phyloP scores from a whole-genome alignment of 2,113 vertebrate species.

The Crotalus viridis region DNA sequence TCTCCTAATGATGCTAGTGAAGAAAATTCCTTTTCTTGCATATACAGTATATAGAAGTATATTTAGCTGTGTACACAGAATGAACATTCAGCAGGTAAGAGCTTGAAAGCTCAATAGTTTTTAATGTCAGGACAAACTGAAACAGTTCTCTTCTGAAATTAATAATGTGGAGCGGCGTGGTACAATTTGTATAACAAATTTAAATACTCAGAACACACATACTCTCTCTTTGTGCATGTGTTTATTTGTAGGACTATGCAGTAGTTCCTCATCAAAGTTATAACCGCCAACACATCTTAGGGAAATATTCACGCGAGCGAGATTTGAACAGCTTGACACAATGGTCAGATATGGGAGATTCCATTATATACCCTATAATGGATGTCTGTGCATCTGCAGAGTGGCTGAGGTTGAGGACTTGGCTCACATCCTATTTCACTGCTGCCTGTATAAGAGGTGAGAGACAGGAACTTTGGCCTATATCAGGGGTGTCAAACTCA shows the following conservation, averaged over 20 bases:
- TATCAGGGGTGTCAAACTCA: too few species aligned
- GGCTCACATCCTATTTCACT: too few species aligned
- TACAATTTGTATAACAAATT: background rate
- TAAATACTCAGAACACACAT: background rate
- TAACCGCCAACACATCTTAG: too few species aligned
- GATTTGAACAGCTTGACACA: too few species aligned
- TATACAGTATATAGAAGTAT: constrained; percentile 28
- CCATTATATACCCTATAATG: too few species aligned
- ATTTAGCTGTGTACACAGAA: constrained; percentile 54
- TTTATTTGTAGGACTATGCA: background rate
- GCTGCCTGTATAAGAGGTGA: too few species aligned
- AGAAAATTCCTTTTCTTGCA: constrained; percentile 33
- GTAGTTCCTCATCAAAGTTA: background rate
- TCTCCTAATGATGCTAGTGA: constrained; percentile 42
- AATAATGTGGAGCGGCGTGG: constrained; percentile 17
- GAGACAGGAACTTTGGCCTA: too few species aligned
- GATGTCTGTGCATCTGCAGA: too few species aligned
- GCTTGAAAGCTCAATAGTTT: constrained; percentile 41
- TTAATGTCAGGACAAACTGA: constrained; percentile 23
- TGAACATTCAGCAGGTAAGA: constrained; percentile 34
- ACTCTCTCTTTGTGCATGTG: background rate
- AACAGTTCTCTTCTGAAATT: constrained; percentile 17
- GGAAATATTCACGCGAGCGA: too few species aligned
- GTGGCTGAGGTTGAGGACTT: too few species aligned
- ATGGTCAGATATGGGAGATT: too few species aligned